Percentiles rank a stretch among this genome's conserved stretches.
These are phyloP conservation scores for Aphidius gifuensis DNA, from an alignment of 1,140 invertebrate species.

Conservation along the genomic window DNA sequence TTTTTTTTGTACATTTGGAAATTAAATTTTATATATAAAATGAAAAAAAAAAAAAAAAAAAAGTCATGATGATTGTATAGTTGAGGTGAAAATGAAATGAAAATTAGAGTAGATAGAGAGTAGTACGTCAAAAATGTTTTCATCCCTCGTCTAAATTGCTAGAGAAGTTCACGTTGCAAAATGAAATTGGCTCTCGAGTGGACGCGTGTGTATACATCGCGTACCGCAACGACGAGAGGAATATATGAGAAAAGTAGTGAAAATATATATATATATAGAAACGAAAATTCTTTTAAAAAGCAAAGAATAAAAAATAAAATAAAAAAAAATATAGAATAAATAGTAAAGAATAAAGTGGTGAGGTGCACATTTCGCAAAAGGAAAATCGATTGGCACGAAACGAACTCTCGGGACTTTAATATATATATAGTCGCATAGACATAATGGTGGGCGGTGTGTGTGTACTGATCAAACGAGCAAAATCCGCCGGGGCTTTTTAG, in stretches of 20 bases:
- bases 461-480: constrained; percentile 24
- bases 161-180: constrained; percentile 22
- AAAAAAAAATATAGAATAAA: neutral
- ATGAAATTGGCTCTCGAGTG: constrained; percentile 8
- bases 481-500: constrained; percentile 24
- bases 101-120: neutral
- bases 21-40: constrained; percentile 1
- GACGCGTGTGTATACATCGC: too few species aligned
- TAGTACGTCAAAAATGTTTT: constrained; percentile 20
- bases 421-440: too few species aligned
- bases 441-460: constrained; percentile 14
- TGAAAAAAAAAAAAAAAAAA: constrained; percentile 9
- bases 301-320: neutral
- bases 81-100: neutral
- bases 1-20: constrained; percentile 2
- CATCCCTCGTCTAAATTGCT: constrained; percentile 14
- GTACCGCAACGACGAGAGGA: too few species aligned
- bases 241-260: too few species aligned
- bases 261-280: too few species aligned
- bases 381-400: constrained; percentile 26
- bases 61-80: neutral
- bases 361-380: constrained; percentile 13
- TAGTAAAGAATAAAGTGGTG: constrained; percentile 1
- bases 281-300: too few species aligned
- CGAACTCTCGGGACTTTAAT: constrained; percentile 21